These are phyloP conservation scores for Neostethus bicornis DNA, from an alignment of 2,797 vertebrate species.

Conservation along the genomic window DNA sequence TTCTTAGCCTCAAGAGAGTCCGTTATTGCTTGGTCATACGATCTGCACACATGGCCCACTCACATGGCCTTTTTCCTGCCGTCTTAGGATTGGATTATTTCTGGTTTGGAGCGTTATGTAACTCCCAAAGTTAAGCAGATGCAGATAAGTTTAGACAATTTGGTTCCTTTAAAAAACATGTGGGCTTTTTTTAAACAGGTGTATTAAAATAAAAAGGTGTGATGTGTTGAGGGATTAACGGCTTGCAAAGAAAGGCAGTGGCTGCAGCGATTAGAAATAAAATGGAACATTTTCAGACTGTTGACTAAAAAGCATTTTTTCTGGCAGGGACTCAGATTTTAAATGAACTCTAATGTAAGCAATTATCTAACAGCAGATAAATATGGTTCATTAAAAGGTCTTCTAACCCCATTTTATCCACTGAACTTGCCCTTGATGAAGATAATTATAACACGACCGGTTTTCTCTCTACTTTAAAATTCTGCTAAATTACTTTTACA, in stretches of 20 bases:
- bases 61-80: constrained; percentile 51
- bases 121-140: constrained; percentile 22
- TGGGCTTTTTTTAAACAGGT: too few relatives aligned
- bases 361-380: background rate
- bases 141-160: constrained; percentile 18
- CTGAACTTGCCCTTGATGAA: too few relatives aligned
- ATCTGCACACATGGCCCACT: constrained; percentile 53
- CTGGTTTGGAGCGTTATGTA: constrained; percentile 28
- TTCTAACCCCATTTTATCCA: too few relatives aligned
- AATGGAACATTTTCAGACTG: too few relatives aligned
- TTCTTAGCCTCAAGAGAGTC: constrained; percentile 15
- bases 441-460: too few relatives aligned
- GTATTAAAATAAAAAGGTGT: background rate
- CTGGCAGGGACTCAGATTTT: background rate
- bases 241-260: too few relatives aligned
- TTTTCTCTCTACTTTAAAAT: too few relatives aligned
- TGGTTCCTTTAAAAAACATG: background rate
- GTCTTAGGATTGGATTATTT: constrained; percentile 49
- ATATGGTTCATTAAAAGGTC: background rate
- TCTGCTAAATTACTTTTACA: too few relatives aligned
- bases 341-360: too few relatives aligned
- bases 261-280: too few relatives aligned
- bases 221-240: too few relatives aligned
- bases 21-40: constrained; percentile 51
- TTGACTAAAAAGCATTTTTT: background rate